A percentile compares a stretch with the other conserved stretches of the same genome.
Evolutionary conservation across 1,140 invertebrate species (phyloP).

Genomic region (Anadara kagoshimensis): DNA sequence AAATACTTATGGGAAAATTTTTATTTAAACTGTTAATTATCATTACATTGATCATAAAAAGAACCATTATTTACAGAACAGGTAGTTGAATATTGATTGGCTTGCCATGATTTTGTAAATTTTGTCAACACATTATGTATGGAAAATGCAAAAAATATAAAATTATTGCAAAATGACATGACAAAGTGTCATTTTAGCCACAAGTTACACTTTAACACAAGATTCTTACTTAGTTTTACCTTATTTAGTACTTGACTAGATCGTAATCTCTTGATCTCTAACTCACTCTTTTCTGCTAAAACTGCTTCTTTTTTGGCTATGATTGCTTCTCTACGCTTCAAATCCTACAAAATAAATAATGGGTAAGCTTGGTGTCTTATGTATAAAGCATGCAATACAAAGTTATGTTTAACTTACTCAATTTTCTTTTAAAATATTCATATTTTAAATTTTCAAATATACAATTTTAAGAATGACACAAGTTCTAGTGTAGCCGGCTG

Average conservation of each 20-base stretch:
- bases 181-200: not conserved
- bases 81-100: too few species aligned
- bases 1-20: not conserved
- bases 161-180: not conserved
- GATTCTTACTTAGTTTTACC: constrained; percentile 40
- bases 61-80: too few species aligned
- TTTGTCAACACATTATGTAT: too few species aligned
- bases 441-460: too few species aligned
- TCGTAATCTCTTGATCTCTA: constrained; percentile 71
- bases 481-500: too few species aligned
- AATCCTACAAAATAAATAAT: constrained; percentile 54
- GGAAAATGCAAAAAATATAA: not conserved
- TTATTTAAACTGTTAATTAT: constrained; percentile 1
- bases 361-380: not conserved
- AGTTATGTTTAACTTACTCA: too few species aligned
- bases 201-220: not conserved
- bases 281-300: constrained; percentile 70
- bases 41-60: not conserved
- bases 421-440: too few species aligned
- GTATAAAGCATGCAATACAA: too few species aligned
- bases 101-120: too few species aligned
- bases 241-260: constrained; percentile 71
- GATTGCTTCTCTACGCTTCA: constrained; percentile 69
- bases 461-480: too few species aligned
- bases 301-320: constrained; percentile 70